Evolutionary conservation across 2,888 invertebrate genomes (phyloP).

Genomic region (Marronus borbonicus): DNA sequence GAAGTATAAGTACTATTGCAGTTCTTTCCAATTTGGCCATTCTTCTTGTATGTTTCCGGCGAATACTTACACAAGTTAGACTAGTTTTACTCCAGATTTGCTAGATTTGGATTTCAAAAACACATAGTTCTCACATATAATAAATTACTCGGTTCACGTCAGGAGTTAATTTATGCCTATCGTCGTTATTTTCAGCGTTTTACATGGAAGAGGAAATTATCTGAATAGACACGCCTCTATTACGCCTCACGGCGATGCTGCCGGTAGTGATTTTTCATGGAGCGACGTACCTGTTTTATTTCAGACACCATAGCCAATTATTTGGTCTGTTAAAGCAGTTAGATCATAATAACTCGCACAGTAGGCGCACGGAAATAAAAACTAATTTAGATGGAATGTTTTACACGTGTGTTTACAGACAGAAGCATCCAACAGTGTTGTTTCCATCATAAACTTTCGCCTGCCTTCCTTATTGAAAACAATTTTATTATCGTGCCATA

Average conservation of each 20-base stretch:
- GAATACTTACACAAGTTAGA: no score
- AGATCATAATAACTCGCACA: conserved; percentile 14
- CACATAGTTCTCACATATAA: no score
- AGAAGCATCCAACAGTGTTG: neutral
- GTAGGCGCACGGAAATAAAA: conserved; percentile 38
- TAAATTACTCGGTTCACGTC: conserved; percentile 6
- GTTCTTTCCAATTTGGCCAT: no score
- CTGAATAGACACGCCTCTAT: conserved; percentile 14
- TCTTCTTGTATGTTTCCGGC: no score
- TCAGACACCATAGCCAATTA: conserved; percentile 49
- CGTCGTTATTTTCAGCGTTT: conserved; percentile 28
- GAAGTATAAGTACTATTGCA: no score
- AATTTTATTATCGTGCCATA: no score
- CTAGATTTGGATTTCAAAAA: no score
- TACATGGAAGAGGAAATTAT: conserved; percentile 37
- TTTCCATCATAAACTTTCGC: neutral
- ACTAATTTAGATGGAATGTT: conserved; percentile 33
- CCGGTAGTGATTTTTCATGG: conserved; percentile 40
- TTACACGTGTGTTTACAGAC: conserved; percentile 30
- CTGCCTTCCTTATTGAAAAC: no score
- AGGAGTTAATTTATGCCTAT: conserved; percentile 9
- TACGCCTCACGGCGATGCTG: conserved; percentile 2
- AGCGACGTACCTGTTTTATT: conserved; percentile 49
- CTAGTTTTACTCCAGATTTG: no score
- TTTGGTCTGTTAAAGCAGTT: conserved; percentile 26